Evolutionary conservation across 2,113 vertebrate genomes (phyloP).

Genomic region (Caranx ignobilis): DNA sequence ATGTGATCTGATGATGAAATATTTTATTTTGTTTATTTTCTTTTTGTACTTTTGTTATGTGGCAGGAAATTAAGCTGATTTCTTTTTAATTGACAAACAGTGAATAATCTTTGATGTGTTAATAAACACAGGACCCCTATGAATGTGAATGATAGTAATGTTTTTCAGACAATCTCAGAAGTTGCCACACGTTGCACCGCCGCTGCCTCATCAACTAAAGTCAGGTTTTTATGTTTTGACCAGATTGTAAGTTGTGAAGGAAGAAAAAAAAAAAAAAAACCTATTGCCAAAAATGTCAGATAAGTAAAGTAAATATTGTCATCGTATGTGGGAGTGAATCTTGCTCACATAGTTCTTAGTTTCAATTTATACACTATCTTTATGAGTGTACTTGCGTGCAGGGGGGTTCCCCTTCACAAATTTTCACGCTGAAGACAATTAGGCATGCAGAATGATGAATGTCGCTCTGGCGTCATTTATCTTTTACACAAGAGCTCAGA

Average conservation of each 20-base stretch:
- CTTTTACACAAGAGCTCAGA: constrained; percentile 27
- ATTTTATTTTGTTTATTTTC: not conserved
- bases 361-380: constrained; percentile 62
- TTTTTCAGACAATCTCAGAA: not conserved
- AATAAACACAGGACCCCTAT: not conserved
- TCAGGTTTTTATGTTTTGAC: constrained; percentile 4
- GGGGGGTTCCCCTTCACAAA: constrained; percentile 60
- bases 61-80: not conserved
- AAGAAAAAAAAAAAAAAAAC: constrained; percentile 36
- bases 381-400: constrained; percentile 49
- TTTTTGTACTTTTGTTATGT: not conserved
- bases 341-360: constrained; percentile 59
- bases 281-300: constrained; percentile 35
- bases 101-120: not conserved
- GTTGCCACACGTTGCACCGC: not conserved
- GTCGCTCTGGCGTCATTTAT: constrained; percentile 14
- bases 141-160: not conserved
- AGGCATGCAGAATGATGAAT: constrained; percentile 57
- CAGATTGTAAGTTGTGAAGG: constrained; percentile 4
- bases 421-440: constrained; percentile 61
- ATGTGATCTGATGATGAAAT: not conserved
- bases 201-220: not conserved
- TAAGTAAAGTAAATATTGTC: constrained; percentile 60
- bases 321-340: constrained; percentile 63
- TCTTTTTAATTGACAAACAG: not conserved